Conservation (phyloP, 2,888 invertebrate species). For the Linnaemya vulpina region DNA sequence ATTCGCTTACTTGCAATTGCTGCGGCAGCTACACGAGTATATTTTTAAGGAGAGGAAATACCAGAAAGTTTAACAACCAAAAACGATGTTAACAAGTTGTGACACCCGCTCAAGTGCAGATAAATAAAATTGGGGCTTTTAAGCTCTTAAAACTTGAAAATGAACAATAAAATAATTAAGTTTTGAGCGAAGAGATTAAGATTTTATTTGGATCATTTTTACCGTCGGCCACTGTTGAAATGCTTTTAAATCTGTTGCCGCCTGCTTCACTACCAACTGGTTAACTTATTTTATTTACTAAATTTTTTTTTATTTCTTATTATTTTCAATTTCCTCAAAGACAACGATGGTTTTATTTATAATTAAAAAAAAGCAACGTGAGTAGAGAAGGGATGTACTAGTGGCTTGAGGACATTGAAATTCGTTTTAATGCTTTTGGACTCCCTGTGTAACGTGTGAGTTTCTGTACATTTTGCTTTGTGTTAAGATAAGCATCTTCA, state of each 20-base stretch:
- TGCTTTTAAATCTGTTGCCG: background rate
- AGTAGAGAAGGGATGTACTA: too few species aligned
- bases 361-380: too few species aligned
- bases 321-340: too few species aligned
- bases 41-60: slow-evolving; percentile 33
- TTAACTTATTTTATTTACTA: slow-evolving; percentile 18
- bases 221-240: slow-evolving; percentile 11
- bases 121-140: slow-evolving; percentile 41
- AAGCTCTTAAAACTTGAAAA: slow-evolving; percentile 27
- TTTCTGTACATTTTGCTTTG: too few species aligned
- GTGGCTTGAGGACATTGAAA: too few species aligned
- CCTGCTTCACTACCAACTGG: slow-evolving; percentile 28
- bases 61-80: background rate
- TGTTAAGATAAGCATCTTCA: too few species aligned
- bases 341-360: too few species aligned
- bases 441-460: too few species aligned
- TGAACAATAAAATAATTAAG: background rate
- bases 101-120: slow-evolving; percentile 64
- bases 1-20: too few species aligned
- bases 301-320: too few species aligned
- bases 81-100: slow-evolving; percentile 52
- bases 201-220: slow-evolving; percentile 44
- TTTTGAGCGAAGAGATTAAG: slow-evolving; percentile 20
- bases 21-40: too few species aligned
- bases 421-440: too few species aligned